These are phyloP conservation scores for Podarcis cretensis DNA, from an alignment of 2,113 vertebrate genomes.

Conservation along the genomic window DNA sequence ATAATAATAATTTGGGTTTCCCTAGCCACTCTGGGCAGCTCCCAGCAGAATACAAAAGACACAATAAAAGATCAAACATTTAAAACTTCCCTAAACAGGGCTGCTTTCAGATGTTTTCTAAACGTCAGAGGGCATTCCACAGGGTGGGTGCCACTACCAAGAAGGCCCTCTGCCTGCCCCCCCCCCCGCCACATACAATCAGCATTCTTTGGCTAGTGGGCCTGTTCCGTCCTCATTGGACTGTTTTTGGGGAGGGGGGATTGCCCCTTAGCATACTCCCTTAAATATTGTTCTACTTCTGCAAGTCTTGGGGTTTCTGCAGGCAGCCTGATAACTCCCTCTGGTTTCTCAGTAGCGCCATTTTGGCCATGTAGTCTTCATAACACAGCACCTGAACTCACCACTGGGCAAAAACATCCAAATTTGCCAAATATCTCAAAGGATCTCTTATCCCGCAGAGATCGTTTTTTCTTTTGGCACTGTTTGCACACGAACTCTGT, in stretches of 20 bases:
- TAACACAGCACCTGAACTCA: background rate
- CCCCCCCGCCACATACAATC: background rate
- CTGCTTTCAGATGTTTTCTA: too few relatives aligned
- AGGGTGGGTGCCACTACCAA: too few relatives aligned
- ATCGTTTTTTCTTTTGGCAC: background rate
- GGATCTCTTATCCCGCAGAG: background rate
- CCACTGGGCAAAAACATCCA: background rate
- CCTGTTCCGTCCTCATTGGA: background rate
- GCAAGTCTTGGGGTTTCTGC: background rate
- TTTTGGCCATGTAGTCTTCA: background rate
- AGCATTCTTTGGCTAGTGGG: background rate
- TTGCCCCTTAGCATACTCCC: too few relatives aligned
- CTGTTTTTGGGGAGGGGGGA: background rate
- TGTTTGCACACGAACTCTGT: background rate
- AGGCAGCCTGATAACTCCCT: background rate
- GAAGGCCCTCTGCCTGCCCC: too few relatives aligned
- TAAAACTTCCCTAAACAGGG: too few relatives aligned
- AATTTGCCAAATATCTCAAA: background rate
- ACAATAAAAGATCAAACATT: too few relatives aligned
- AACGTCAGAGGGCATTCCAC: too few relatives aligned
- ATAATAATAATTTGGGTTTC: too few relatives aligned
- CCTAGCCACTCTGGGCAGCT: too few relatives aligned
- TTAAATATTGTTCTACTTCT: background rate
- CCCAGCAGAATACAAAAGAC: too few relatives aligned
- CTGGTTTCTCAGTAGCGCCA: background rate